Evolutionary conservation across 2,797 vertebrate genomes (phyloP).

Genomic region (Eutrigla gurnardus): DNA sequence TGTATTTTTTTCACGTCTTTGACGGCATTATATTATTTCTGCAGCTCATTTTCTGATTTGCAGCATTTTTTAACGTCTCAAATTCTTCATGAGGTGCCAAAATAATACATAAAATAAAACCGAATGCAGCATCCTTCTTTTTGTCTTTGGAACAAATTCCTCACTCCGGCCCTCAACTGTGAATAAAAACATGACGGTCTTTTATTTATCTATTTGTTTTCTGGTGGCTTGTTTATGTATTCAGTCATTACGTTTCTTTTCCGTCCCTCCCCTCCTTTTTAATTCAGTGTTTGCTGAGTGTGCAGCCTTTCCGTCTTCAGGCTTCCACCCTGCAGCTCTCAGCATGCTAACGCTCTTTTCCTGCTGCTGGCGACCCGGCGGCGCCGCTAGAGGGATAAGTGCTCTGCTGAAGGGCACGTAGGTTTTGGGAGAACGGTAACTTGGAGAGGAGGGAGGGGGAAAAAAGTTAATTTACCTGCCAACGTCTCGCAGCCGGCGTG

Average conservation of each 20-base stretch:
- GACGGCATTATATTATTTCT: slow-evolving; percentile 7
- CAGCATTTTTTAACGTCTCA: slow-evolving; percentile 23
- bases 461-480: slow-evolving; percentile 67
- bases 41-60: slow-evolving; percentile 23
- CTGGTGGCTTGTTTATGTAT: slow-evolving; percentile 54
- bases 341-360: slow-evolving; percentile 43
- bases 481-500: slow-evolving; percentile 47
- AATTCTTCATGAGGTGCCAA: slow-evolving; percentile 40
- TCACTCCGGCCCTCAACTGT: slow-evolving; percentile 38
- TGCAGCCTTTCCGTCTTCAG: slow-evolving; percentile 49
- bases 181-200: slow-evolving; percentile 52
- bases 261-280: neutral
- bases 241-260: slow-evolving; percentile 45
- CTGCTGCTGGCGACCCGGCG: slow-evolving; percentile 58
- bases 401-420: slow-evolving; percentile 70
- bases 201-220: slow-evolving; percentile 52
- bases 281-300: slow-evolving; percentile 66
- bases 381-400: slow-evolving; percentile 59
- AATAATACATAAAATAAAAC: neutral
- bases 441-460: slow-evolving; percentile 21
- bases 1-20: slow-evolving; percentile 5
- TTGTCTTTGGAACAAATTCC: slow-evolving; percentile 39
- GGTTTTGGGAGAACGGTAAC: slow-evolving; percentile 56
- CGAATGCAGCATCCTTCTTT: slow-evolving; percentile 26
- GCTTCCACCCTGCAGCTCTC: slow-evolving; percentile 52